Evolutionary conservation across 2,888 invertebrate species (phyloP).

Genomic region (Nemoura dubitans): DNA sequence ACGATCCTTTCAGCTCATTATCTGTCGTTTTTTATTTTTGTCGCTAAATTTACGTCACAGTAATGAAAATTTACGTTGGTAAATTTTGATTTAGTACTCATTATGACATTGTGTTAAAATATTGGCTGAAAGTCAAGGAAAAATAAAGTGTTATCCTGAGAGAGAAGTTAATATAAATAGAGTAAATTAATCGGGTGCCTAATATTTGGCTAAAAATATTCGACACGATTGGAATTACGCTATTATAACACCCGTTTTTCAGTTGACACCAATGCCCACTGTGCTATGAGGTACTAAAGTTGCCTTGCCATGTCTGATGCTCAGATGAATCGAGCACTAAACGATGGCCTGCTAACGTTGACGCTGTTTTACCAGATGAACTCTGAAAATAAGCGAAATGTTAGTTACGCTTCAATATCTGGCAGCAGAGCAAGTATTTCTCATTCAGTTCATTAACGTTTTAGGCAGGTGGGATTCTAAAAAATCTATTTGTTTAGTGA

Average conservation of each 20-base stretch:
- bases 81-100: background rate
- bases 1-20: background rate
- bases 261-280: background rate
- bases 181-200: background rate
- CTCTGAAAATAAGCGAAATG: background rate
- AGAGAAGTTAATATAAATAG: background rate
- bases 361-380: conserved; percentile 15
- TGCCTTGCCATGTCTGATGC: background rate
- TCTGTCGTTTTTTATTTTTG: background rate
- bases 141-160: background rate
- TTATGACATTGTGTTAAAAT: background rate
- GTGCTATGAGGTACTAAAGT: background rate
- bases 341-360: background rate
- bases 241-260: background rate
- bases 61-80: background rate
- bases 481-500: background rate
- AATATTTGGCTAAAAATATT: background rate
- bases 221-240: background rate
- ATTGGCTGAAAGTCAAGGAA: background rate
- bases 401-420: background rate
- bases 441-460: background rate
- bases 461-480: background rate
- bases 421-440: background rate
- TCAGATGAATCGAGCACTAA: background rate
- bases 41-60: background rate